Base-by-base conservation (phyloP, 2,797 vertebrate species). In the Enteromius radiatus region DNA sequence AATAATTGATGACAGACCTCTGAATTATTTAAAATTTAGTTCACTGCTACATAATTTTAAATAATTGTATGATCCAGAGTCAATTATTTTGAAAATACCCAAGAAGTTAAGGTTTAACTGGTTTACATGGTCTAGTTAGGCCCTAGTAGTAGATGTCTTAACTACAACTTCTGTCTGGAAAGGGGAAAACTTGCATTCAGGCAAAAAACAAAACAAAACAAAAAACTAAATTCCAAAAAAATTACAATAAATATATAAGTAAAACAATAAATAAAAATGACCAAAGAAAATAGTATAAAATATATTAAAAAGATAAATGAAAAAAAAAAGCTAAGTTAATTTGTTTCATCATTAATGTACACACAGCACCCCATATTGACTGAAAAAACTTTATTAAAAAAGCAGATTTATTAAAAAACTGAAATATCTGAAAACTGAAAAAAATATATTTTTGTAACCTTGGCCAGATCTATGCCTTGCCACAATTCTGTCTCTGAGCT, bases 11-110 rank as follows among this genome's bases (percentile, higher is more conserved):
- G 15, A 33, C 12, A 59, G 54, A 26, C 21, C 36, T 17, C 11
- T 76, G 21, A 67, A 67, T 65, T 67, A 67, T 33, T 78, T 17
- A 11, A 65, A 45, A 65, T 23, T 5, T 8, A 64, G 28, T 64
- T 47, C 6, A 49, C 3, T 9, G 11, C 61, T 9, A 11, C 31
- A 56, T 56, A 17, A 23, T 75, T 56, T 56, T 43, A 28, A 33
- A 49, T 31, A n/a, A 65, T 23, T 21, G 38, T 3, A 75, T 38
- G 49, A 36, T 49, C 3, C 49, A 21, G 71, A 31, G 31, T 33
- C 10, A 56, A 17, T 17, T 28, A 63, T 31, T 7, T 63, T 1
- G 0, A 31, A 31, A 31, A 31, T 61, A 31, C 26, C 17, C 0
- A 8, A 17, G 70, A 38, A 61, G 8, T 21, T 31, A 64, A 10